Base-by-base conservation (phyloP, 2,888 invertebrate species). In the Odontomyia ornata region DNA sequence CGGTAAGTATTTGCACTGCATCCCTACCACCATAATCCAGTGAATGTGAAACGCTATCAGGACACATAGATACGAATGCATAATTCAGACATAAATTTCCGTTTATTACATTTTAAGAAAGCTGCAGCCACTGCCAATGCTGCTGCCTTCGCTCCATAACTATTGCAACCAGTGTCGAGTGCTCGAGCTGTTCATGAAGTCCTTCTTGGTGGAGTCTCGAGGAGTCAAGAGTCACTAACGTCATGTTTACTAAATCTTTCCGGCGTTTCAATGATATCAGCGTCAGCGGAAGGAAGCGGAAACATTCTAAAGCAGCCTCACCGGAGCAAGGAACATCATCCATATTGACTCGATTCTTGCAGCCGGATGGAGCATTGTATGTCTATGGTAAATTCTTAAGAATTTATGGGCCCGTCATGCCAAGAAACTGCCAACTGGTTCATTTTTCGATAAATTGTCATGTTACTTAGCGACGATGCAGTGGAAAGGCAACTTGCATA, bases 21-120 rank as follows among this genome's bases (percentile, higher is more conserved):
- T 60, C 30, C 15, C 36, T 9, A 9, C 36, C 27, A 23, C 46
- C 25, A 69, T 69, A 47, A 69, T 69, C 13, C 7, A 21, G 25
- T 23, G 47, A 7, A 47, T 47, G 69, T 23, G 69, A 25, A 1
- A 23, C 36, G 60, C 27, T 60, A 52, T 60, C 73, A 60, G 30
- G 36, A 23, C 36, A 73, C 43, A 73, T 21, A 36, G 28, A 28
- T 64, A 36, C 27, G 75, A 69, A 71, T 78, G 78, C 78, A 78
- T 78, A 78, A 78, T 78, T 78, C 77, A 30, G 77, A 69, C 75
- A 78, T 78, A 78, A 78, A 78, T 78, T 78, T 78, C 56, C 77
- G 69, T 77, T 78, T 77, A 77, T 78, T 77, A 77, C 78, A 77
- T 78, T 77, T 73, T 77, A 78, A 77, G 78, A 75, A 78, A 78